Evolutionary conservation across 1,140 invertebrate genomes (phyloP).

Genomic region (Dreissena rostriformis): DNA sequence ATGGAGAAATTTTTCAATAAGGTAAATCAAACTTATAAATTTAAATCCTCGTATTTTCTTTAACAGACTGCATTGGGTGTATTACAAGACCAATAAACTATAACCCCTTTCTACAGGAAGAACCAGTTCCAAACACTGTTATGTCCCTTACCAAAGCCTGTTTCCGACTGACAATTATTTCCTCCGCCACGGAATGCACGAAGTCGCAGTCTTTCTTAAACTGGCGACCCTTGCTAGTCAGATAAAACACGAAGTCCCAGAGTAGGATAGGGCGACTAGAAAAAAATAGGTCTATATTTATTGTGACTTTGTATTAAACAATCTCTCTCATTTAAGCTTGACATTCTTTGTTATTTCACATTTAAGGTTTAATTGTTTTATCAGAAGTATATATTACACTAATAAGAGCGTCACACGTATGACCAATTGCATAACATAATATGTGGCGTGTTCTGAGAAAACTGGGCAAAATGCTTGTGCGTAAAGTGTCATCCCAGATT

Average conservation of each 20-base stretch:
- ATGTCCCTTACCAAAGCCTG: conserved; percentile 15
- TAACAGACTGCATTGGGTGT: too few relatives aligned
- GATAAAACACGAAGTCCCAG: conserved; percentile 30
- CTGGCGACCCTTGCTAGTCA: conserved; percentile 13
- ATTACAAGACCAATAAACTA: too few relatives aligned
- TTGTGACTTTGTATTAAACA: not conserved
- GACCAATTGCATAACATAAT: too few relatives aligned
- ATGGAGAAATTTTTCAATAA: too few relatives aligned
- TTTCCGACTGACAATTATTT: conserved; percentile 43
- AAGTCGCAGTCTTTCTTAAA: conserved; percentile 49
- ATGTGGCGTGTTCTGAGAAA: too few relatives aligned
- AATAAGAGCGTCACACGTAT: too few relatives aligned
- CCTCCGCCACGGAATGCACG: conserved; percentile 46
- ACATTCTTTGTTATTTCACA: not conserved
- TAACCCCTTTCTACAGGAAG: not conserved
- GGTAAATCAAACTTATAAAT: too few relatives aligned
- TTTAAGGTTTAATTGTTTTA: not conserved
- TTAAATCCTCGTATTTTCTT: too few relatives aligned
- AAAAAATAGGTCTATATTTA: not conserved
- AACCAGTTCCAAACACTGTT: not conserved
- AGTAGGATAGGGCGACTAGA: conserved; percentile 12
- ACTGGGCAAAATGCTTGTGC: too few relatives aligned
- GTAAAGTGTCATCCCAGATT: too few relatives aligned
- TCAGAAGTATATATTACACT: not conserved
- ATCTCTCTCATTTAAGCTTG: not conserved